phyloP scores from a whole-genome alignment of 1,140 invertebrate species.

The Arion vulgaris region DNA sequence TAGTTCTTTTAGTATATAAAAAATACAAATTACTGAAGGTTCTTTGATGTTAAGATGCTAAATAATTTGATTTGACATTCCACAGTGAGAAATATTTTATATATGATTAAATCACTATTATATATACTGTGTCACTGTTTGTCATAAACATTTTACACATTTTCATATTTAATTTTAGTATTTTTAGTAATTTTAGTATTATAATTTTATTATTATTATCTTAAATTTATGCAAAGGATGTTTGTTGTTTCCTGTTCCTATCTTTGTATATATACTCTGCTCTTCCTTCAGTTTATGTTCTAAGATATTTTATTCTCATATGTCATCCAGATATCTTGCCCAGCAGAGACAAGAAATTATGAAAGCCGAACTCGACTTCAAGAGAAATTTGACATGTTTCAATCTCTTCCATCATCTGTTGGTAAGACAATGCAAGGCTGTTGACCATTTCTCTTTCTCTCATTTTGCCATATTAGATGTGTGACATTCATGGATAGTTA shows the following conservation, averaged over 20 bases:
- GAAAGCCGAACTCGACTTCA: constrained; percentile 11
- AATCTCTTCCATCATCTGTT: constrained; percentile 20
- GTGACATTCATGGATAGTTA: neutral
- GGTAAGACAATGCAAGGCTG: too few species aligned
- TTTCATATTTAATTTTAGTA: too few species aligned
- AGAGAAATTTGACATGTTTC: constrained; percentile 1
- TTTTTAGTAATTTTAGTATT: too few species aligned
- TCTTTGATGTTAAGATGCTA: too few species aligned
- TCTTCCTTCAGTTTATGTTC: too few species aligned
- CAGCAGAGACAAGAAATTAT: constrained; percentile 31
- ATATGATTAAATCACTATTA: too few species aligned
- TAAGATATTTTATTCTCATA: neutral
- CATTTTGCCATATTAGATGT: neutral
- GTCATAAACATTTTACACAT: too few species aligned
- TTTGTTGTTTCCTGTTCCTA: neutral
- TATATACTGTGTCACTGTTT: too few species aligned
- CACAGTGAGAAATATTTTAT: too few species aligned
- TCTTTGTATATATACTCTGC: neutral
- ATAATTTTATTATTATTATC: neutral
- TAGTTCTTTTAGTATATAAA: too few species aligned
- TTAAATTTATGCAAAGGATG: neutral
- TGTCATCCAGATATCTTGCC: constrained; percentile 6
- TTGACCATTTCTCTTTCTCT: neutral
- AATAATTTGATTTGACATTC: too few species aligned
- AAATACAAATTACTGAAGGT: too few species aligned